A percentile compares a stretch with the other conserved stretches of the same genome.
Evolutionary conservation across 2,888 invertebrate species (phyloP).

Genomic region (Aphidoletes aphidimyza): DNA sequence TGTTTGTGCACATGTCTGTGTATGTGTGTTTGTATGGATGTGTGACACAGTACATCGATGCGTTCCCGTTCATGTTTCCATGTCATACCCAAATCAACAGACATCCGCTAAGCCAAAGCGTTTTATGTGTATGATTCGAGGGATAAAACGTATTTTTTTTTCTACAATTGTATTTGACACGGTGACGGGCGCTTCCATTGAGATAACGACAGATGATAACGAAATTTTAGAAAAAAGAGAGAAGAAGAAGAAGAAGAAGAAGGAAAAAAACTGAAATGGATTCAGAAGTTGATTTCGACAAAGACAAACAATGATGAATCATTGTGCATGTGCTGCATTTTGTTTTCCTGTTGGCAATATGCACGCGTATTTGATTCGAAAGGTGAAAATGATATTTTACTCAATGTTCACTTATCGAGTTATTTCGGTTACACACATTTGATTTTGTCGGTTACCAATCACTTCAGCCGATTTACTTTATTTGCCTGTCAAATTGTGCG

Average conservation of each 20-base stretch:
- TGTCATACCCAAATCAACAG: constrained; percentile 26
- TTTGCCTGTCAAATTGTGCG: background rate
- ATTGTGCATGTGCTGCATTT: background rate
- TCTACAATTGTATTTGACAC: background rate
- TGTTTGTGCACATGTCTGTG: background rate
- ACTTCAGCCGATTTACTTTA: too few relatives aligned
- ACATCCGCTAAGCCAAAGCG: background rate
- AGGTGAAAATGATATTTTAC: too few relatives aligned
- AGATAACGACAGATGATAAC: constrained; percentile 19
- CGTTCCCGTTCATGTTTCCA: background rate
- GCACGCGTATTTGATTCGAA: too few relatives aligned
- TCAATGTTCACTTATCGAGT: too few relatives aligned
- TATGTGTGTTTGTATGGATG: background rate
- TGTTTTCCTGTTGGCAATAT: background rate
- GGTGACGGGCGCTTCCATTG: constrained; percentile 11
- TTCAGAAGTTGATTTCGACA: background rate
- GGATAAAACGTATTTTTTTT: background rate
- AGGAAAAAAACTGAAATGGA: background rate
- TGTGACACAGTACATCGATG: background rate
- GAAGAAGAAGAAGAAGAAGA: background rate
- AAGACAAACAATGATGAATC: background rate
- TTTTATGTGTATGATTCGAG: background rate
- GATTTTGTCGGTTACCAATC: background rate
- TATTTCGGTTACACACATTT: background rate
- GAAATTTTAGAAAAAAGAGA: background rate